Base-by-base conservation (phyloP, 1,140 invertebrate species). In the Brachionus calyciflorus region DNA sequence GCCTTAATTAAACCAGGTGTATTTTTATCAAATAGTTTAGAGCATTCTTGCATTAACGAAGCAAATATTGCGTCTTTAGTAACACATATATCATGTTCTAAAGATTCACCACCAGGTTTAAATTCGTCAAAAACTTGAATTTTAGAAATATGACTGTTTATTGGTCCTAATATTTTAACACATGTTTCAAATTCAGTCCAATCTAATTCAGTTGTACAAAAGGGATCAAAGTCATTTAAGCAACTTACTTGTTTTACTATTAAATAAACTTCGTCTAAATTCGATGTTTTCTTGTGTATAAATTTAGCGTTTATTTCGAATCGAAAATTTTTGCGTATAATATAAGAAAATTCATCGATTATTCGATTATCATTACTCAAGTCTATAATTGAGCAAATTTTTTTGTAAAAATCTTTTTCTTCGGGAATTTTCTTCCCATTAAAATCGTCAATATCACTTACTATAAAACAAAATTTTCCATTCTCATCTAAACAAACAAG, bases 131-230 rank as follows among this genome's bases (percentile, higher is more conserved):
- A 55, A 51, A 73, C 5, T 37, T 65, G 37, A 7, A 65, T 6
- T 49, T 55, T 73, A 7, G 46, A 40, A 9, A 41, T 21, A 37
- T 73, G 69, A 33, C 51, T 49, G 24, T 73, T 55, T 9, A 73
- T 55, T 17, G 69, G 69, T 51, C 69, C 69, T 19, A 73, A 51
- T 33, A 73, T 51, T 55, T 73, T 73, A 9, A 73, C 21, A 46
- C 51, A 51, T 24, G 69, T 73, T 51, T 73, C 69, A 33, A 73
- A 73, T 24, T 73, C 69, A 37, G 44, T 73, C 69, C 69, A 73
- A 19, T 73, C 69, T 14, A 73, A 41, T 9, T 51, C 26, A 40
- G 10, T 24, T 12, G 44, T 40, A 73, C 26, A 10, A 46, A 26
- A 73, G 9, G 69, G 19, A 73, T 73, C 69, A 49, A 73, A 73